Evolutionary conservation across 2,113 vertebrate species (phyloP), one percentile per base, ranked within the genome.

Genomic region (Cheilinus undulatus): DNA sequence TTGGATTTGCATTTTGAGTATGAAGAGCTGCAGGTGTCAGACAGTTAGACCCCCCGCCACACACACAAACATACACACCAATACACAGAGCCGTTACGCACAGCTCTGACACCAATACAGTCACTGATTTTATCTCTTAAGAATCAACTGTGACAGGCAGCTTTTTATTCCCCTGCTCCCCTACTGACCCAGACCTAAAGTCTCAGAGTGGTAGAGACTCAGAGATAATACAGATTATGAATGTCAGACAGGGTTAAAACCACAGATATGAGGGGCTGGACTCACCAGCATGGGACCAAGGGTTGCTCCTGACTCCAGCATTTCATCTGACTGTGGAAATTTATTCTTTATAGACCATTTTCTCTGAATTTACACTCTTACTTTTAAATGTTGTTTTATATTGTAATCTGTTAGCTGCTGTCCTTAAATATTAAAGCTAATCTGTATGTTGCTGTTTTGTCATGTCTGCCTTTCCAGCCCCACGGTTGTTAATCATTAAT

Each of bases 1-100:
- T 45, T 82, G 86, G 90, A 91, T 91, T 89, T 86, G 89, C 86
- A 90, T 91, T 88, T 89, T 90, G 86, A 89, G 70, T 86, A 70
- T 78, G 88, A 88, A 84, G 84, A 92, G 85, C 90, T 91, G 90
- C 91, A 91, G 91, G 90, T 91, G 90, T 91, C 86, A 91, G 90
- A 89, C 87, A 80, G 82, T 88, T 75, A 62, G 49, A 73, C 63
- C 60, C 78, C 30, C 6, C 36, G 9, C 32, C 62, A 52, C 51
- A 68, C 64, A 67, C 76, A 74, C 48, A 68, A 68, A 81, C 57
- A 80, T 27, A 69, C 63, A 60, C 66, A 58, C 50, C 20, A 34
- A 73, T 68, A 78, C 68, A 81, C 59, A 87, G 46, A 84, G 28
- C 76, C 61, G 48, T 69, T 71, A 73, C 51, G 61, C 76, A 75